phyloP scores from a whole-genome alignment of 1,140 invertebrate genomes.

The Cyclina sinensis region DNA sequence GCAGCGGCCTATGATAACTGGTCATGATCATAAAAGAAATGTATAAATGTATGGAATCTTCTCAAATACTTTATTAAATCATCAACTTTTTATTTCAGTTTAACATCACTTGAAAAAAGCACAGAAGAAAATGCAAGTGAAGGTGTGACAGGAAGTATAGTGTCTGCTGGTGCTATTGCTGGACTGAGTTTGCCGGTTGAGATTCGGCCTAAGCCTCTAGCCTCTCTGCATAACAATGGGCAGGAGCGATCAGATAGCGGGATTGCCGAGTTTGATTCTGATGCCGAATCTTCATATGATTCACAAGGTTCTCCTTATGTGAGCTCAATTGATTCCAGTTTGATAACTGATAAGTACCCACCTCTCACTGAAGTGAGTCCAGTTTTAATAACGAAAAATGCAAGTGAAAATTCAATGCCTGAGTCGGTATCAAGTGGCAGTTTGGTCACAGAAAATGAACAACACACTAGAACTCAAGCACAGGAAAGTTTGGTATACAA shows the following conservation, averaged over 20 bases:
- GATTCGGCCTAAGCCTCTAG: background rate
- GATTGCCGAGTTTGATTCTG: conserved; percentile 12
- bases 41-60: too few relatives aligned
- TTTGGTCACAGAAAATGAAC: background rate
- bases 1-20: too few relatives aligned
- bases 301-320: conserved; percentile 25
- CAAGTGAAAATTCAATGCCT: too few relatives aligned
- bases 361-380: background rate
- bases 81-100: background rate
- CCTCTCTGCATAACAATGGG: background rate
- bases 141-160: background rate
- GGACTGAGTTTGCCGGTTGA: background rate
- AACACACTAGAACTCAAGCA: background rate
- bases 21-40: too few relatives aligned
- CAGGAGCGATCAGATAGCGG: conserved; percentile 11
- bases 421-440: background rate
- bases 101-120: background rate
- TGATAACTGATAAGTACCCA: background rate
- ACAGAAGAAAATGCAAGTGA: background rate
- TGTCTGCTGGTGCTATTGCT: background rate
- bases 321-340: background rate
- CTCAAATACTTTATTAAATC: too few relatives aligned
- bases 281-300: conserved; percentile 7
- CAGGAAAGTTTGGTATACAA: background rate
- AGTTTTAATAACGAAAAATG: background rate